Conservation (phyloP, 2,888 invertebrate species). For the Drosophila ochracea region DNA sequence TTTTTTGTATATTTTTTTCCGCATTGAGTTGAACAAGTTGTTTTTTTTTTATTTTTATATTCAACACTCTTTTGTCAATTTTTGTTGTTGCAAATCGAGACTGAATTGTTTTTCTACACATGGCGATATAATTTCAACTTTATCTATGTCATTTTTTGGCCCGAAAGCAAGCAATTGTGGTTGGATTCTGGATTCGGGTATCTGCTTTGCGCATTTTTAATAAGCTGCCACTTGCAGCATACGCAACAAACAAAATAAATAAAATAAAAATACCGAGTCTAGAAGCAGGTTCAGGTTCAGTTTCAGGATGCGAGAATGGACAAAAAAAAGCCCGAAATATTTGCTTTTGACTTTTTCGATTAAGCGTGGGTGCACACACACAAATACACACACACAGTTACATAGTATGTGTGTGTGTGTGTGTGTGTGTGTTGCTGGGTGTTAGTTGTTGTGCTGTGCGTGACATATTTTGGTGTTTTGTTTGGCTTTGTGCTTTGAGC, state of each 20-base stretch:
- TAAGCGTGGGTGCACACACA: conserved; percentile 47
- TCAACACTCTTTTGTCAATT: background rate
- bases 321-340: conserved; percentile 37
- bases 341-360: conserved; percentile 79
- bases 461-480: conserved; percentile 66
- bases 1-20: background rate
- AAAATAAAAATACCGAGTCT: conserved; percentile 18
- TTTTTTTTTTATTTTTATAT: background rate
- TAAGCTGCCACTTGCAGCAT: conserved; percentile 80
- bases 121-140: conserved; percentile 31
- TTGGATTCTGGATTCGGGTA: conserved; percentile 25
- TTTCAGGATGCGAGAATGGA: conserved; percentile 13
- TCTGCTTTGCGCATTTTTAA: conserved; percentile 69
- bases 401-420: background rate
- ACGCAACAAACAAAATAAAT: conserved; percentile 46
- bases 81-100: background rate
- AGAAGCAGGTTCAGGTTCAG: conserved; percentile 12
- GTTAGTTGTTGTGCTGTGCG: conserved; percentile 58
- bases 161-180: conserved; percentile 50
- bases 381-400: conserved; percentile 16
- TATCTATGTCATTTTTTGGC: conserved; percentile 48
- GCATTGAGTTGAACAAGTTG: background rate
- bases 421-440: conserved; percentile 5
- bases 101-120: conserved; percentile 20
- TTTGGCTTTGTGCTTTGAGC: conserved; percentile 56